Conservation (phyloP, 2,797 vertebrate genomes). For the Premnoplex brunnescens region DNA sequence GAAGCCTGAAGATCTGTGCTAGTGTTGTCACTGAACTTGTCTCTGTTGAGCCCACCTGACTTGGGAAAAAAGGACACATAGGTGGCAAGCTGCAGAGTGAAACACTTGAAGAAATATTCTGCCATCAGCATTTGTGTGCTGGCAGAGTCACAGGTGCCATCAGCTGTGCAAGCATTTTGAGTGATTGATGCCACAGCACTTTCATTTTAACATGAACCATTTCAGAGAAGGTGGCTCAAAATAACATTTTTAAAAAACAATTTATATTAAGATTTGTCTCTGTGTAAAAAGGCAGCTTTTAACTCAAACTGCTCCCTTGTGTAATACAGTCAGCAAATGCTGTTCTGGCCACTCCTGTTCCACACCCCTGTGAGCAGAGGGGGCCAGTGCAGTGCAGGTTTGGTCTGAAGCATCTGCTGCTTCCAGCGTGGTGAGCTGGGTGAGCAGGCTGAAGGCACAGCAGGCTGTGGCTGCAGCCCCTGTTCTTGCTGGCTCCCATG, state of each 20-base stretch:
- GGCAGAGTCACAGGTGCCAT: background rate
- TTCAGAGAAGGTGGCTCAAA: background rate
- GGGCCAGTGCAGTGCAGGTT: background rate
- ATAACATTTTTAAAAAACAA: background rate
- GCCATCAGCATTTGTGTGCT: background rate
- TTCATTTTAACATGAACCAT: background rate
- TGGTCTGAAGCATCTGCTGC: background rate
- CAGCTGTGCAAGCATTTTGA: background rate
- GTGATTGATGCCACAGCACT: background rate
- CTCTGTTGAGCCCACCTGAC: background rate
- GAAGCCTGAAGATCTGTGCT: background rate
- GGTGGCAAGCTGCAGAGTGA: background rate
- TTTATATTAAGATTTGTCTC: background rate
- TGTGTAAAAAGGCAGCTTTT: background rate
- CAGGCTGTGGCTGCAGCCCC: rapidly evolving
- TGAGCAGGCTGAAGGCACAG: background rate
- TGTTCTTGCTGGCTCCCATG: background rate
- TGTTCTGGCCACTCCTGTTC: background rate
- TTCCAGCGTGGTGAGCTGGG: background rate
- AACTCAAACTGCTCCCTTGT: background rate
- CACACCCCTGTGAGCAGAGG: rapidly evolving
- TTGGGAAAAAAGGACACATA: rapidly evolving
- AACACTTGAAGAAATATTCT: background rate
- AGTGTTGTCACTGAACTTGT: background rate
- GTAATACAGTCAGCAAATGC: rapidly evolving